Base-by-base conservation (phyloP, 30 jellyfish, hydroid and myxozoan species). In the Rhopilema esculentum region DNA sequence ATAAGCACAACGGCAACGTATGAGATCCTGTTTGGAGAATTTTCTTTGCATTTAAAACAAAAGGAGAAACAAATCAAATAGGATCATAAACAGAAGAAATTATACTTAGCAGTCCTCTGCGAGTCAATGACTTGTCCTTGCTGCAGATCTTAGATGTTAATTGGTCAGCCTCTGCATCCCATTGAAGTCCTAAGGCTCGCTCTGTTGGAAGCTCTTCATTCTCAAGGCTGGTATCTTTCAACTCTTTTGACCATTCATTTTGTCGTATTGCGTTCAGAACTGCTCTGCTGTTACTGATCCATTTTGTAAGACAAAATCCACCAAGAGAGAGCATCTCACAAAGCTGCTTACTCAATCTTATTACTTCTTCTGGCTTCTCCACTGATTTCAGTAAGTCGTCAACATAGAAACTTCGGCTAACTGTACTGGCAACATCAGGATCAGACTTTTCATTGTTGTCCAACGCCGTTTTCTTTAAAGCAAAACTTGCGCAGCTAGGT, bases 21-120 rank as follows among this genome's bases (percentile, higher is more conserved):
- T n/a, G n/a, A n/a, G 68, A n/a, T n/a, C n/a, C n/a, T n/a, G n/a
- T n/a, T 31, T 88, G 96, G 27, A 88, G 71, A 1, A 50, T 66
- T 20, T 16, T 49, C 83, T 88, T 77, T 31, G 92, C 96, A 33
- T 51, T 64, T 19, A 88, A 61, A 33, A 72, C n/a, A n/a, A n/a
- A n/a, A n/a, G n/a, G n/a, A n/a, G n/a, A n/a, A n/a, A n/a, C 88
- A 61, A 88, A 88, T 9, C 96, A 91, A 69, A 88, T 82, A 8
- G 96, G 96, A 61, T 88, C 96, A 80, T 78, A 88, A 8, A 88
- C 17, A 17, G 96, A 78, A 1, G 84, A 28, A 18, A 69, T 79
- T 9, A 57, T 71, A 8, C 69, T 24, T 8, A 88, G 65, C 9
- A 88, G 51, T 7, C 88, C 91, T 68, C 96, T 48, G 50, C 83